phyloP scores from a whole-genome alignment of 2,113 vertebrate genomes.

The Cephalopterus ornatus region DNA sequence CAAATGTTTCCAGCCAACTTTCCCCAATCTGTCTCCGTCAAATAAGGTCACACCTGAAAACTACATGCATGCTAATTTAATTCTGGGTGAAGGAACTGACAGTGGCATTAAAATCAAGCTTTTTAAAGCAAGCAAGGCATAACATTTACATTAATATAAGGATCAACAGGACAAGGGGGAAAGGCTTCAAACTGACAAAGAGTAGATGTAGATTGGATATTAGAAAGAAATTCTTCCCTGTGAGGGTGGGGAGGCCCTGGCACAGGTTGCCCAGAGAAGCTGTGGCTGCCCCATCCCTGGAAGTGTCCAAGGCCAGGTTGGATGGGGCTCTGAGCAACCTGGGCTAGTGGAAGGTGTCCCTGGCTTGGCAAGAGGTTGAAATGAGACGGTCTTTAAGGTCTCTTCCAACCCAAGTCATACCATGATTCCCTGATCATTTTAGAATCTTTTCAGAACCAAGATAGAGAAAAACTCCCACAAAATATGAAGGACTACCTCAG shows the following conservation, averaged over 20 bases:
- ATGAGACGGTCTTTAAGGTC: neutral
- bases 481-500: neutral
- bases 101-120: neutral
- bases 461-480: neutral
- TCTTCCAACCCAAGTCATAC: neutral
- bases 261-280: neutral
- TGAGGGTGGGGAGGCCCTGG: neutral
- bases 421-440: neutral
- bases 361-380: neutral
- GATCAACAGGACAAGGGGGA: neutral
- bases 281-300: neutral
- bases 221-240: neutral
- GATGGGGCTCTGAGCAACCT: neutral
- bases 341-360: neutral
- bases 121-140: neutral
- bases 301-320: neutral
- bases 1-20: neutral
- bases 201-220: neutral
- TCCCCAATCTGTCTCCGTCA: neutral
- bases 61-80: neutral
- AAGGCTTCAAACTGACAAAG: neutral
- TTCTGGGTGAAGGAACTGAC: neutral
- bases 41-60: constrained; percentile 25
- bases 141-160: neutral
- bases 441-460: neutral